Base-by-base conservation (phyloP, 2,888 invertebrate species). In the Cerastoderma edule region DNA sequence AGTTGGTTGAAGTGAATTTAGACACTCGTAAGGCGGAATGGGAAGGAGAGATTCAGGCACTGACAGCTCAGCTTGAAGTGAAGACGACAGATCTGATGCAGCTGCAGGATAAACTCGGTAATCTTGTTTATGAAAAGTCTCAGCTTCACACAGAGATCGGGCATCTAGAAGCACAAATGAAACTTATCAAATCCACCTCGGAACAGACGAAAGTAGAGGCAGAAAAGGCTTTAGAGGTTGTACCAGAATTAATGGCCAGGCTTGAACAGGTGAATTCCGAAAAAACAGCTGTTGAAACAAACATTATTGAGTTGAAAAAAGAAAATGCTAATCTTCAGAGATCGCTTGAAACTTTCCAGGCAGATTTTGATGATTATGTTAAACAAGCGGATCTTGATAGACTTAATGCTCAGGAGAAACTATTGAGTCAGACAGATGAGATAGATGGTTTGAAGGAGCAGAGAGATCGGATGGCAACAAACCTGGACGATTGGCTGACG, bases 131-230 rank as follows among this genome's bases (percentile, higher is more conserved):
- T 68, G 85, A 85, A 66, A 85, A 84, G 46, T 79, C 79, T 27
- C 79, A 83, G 69, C 60, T 84, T 19, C 79, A 83, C 72, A 78
- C 54, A n/a, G 78, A 85, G 50, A 79, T 86, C 10, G 84, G 83
- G 19, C 82, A 82, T 60, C 69, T 86, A 13, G 80, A 83, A 28
- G 74, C 75, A 24, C 72, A 78, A 33, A 44, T 78, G 56, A 75
- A 84, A 65, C 67, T 82, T n/a, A 50, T 82, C 1, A 74, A 75
- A 30, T 48, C 64, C 53, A 77, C 79, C 19, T 76, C 74, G 24
- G 79, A 75, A n/a, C 70, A 79, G 33, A 65, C 72, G 4, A 69
- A 67, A 33, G 33, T 30, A 2, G 75, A 79, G 46, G 76, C 82
- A 19, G 72, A 76, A 30, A 73, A 76, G 48, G 74, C 73, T 4